phyloP scores from a whole-genome alignment of 2,113 vertebrate genomes.

The Chauna torquata region DNA sequence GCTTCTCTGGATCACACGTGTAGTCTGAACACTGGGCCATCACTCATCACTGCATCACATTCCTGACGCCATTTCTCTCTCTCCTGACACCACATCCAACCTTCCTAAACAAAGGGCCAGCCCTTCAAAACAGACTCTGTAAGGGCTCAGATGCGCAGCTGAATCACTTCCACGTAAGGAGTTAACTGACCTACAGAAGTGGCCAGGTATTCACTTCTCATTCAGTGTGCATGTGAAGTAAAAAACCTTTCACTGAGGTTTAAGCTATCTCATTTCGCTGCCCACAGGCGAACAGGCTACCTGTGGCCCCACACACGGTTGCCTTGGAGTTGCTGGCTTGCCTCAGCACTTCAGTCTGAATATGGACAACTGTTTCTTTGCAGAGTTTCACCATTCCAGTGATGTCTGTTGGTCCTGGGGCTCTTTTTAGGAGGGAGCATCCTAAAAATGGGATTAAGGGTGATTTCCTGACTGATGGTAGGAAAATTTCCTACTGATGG shows the following conservation, averaged over 20 bases:
- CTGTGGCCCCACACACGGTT: not conserved
- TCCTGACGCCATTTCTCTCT: rapidly evolving
- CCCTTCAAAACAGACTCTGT: not conserved
- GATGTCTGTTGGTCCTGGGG: not conserved
- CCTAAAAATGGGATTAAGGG: not conserved
- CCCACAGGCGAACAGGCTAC: not conserved
- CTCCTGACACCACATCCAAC: not conserved
- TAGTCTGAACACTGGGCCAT: not conserved
- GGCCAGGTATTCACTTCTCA: not conserved
- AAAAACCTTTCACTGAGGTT: not conserved
- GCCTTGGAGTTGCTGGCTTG: not conserved
- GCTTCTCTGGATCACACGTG: not conserved
- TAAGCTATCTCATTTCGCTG: not conserved
- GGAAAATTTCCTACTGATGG: no score
- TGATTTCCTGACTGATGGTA: not conserved
- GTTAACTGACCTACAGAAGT: not conserved
- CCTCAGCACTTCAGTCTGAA: not conserved
- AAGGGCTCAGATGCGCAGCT: not conserved
- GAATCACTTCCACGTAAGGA: not conserved
- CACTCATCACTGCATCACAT: no score
- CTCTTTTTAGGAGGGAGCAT: not conserved
- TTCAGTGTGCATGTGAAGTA: not conserved
- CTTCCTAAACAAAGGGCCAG: not conserved
- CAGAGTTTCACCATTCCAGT: not conserved
- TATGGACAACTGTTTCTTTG: not conserved